Evolutionary conservation across 2,113 vertebrate species (phyloP), one percentile per base, ranked within the genome.

Genomic region (zebrafish (Danio rerio)): DNA sequence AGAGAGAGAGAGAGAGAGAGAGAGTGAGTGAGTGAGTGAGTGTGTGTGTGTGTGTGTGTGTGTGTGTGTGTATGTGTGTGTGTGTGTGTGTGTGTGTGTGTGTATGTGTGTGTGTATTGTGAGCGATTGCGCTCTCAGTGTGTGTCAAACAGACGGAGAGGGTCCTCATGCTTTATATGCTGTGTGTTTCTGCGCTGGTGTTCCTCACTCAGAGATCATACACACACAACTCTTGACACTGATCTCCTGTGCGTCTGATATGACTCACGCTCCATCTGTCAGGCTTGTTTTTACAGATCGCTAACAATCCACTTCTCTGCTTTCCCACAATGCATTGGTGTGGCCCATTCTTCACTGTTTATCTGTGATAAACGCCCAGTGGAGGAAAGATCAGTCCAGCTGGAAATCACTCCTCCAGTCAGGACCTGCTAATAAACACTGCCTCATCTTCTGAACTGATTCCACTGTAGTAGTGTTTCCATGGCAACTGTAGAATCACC

Each of bases 221-320:
- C 13, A 61, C 7, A 59, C 84, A 53, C 52, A 42, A 42, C 7
- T 16, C 42, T 52, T 71, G 15, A 47, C 55, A 55, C 31, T 31
- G 31, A 31, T 31, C 31, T 31, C 31, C 31, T 31, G 31, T 31
- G 31, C 31, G 84, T 63, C 68, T 5, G 13, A 5, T 42, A 50
- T 80, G 85, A 77, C 81, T 88, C 82, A 73, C 61, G 18, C 52
- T 20, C 82, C 82, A 78, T 84, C 75, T 86, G 86, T 87, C 31
- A 31, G 31, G 31, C 31, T 31, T 31, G 31, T 31, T 86, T 86
- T 83, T 56, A 58, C 81, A 84, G 84, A 77, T 45, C 40, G 6
- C 47, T 61, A 58, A 63, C 42, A 78, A 68, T 68, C 40, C 16
- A 81, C 52, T 31, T 74, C 53, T 76, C 43, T 20, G 55, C 61